Evolutionary conservation across 2,113 vertebrate species (phyloP), one percentile per base, ranked within the genome.

Genomic region (Echinops telfairi): DNA sequence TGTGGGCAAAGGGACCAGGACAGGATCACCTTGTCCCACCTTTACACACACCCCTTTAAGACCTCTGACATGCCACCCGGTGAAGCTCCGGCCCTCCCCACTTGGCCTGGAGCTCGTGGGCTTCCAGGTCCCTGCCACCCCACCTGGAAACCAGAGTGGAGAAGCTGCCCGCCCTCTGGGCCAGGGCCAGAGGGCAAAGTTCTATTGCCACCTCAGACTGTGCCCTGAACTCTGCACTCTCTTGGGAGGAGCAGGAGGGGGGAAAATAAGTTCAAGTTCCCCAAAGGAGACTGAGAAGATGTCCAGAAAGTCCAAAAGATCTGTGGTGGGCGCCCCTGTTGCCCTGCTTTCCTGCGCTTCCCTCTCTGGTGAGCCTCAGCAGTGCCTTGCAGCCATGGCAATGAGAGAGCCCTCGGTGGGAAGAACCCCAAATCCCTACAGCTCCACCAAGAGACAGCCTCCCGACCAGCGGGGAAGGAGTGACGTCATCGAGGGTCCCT

Each of bases 1-100:
- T n/a, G 25, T 25, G 22, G n/a, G 12, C 31, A 31, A 40, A 27
- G 57, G 40, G 8, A 1, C 11, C 1, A 1, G 20, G 23, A 40
- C 17, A 60, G 27, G 66, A 14, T n/a, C 75, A 71, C 20, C 19
- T 17, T 1, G 9, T 22, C 40, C 38, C 29, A 23, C 33, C 2
- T 71, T 17, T 79, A 11, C 57, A 10, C 9, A 25, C 1, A 0
- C 14, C 7, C 29, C 43, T 17, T 73, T 9, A 23, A 1, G 19
- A 0, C 2, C 11, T 47, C 7, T 62, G 7, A 29, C 2, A 23
- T 29, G 22, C 25, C n/a, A 43, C 17, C 0, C 4, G 27, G 6
- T 77, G 79, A 47, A 64, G n/a, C n/a, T 1, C 23, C 57, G n/a
- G 20, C 81, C 25, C 27, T 36, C 2, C 3, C 14, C 58, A 83